Evolutionary conservation across 1,140 invertebrate species (phyloP).

Genomic region (Lepidostoma basale): DNA sequence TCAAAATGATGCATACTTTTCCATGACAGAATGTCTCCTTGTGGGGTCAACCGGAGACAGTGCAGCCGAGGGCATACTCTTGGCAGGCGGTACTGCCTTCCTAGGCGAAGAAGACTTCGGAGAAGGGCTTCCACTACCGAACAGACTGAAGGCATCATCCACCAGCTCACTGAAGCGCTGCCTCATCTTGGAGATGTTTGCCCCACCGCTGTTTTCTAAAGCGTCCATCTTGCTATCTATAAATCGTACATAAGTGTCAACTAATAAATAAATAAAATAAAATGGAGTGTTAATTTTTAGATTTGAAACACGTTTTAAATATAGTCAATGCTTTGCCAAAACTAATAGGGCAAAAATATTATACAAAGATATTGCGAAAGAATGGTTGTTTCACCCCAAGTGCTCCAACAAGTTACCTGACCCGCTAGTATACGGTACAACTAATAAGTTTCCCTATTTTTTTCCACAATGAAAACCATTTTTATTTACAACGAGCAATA

Average conservation of each 20-base stretch:
- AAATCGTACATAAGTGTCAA: neutral
- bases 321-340: too few relatives aligned
- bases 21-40: constrained; percentile 42
- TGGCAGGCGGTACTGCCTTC: neutral
- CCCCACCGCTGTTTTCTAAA: constrained; percentile 6
- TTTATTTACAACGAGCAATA: too few relatives aligned
- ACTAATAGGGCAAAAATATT: too few relatives aligned
- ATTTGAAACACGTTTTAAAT: too few relatives aligned
- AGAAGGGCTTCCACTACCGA: constrained; percentile 51
- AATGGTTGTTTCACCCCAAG: too few relatives aligned
- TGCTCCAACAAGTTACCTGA: too few relatives aligned
- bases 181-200: constrained; percentile 52
- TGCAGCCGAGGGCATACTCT: neutral
- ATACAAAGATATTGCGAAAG: too few relatives aligned
- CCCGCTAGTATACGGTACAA: too few relatives aligned
- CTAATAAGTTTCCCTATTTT: too few relatives aligned
- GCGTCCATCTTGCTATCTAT: constrained; percentile 7
- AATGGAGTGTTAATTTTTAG: too few relatives aligned
- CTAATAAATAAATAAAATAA: too few relatives aligned
- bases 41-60: neutral
- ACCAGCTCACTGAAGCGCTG: constrained; percentile 57
- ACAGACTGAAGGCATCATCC: constrained; percentile 57
- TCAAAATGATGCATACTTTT: constrained; percentile 31
- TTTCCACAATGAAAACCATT: too few relatives aligned
- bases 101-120: constrained; percentile 46